These are phyloP conservation scores for Ia io DNA, from an alignment of 2,113 vertebrate genomes.

Conservation along the genomic window DNA sequence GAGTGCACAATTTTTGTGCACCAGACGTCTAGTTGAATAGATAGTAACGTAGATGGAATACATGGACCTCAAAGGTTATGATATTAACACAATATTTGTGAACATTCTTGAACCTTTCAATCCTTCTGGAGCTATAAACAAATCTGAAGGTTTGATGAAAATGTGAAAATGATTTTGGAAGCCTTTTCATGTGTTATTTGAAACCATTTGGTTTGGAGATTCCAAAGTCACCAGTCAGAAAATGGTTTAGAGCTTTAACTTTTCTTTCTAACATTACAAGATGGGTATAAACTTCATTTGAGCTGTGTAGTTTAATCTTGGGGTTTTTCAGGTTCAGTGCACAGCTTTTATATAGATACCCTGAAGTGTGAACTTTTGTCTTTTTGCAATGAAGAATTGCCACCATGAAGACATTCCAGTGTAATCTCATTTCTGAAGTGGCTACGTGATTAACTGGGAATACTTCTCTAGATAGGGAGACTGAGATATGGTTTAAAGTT, in stretches of 20 bases:
- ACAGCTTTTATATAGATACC: background rate
- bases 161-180: conserved; percentile 26
- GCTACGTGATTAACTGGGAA: background rate
- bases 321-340: background rate
- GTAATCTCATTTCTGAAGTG: conserved; percentile 16
- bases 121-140: background rate
- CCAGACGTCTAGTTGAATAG: background rate
- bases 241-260: conserved; percentile 5
- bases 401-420: background rate
- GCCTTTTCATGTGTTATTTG: background rate
- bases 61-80: background rate
- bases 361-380: background rate
- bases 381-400: conserved; percentile 37
- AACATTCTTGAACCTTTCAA: background rate
- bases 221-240: background rate
- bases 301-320: background rate
- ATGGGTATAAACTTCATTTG: background rate
- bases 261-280: background rate
- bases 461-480: background rate
- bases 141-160: background rate
- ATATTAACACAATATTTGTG: background rate
- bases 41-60: background rate
- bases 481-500: background rate
- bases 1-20: too few species aligned
- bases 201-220: background rate